These are phyloP conservation scores for Hypolimnas misippus DNA, from an alignment of 2,888 invertebrate species.

Conservation along the genomic window DNA sequence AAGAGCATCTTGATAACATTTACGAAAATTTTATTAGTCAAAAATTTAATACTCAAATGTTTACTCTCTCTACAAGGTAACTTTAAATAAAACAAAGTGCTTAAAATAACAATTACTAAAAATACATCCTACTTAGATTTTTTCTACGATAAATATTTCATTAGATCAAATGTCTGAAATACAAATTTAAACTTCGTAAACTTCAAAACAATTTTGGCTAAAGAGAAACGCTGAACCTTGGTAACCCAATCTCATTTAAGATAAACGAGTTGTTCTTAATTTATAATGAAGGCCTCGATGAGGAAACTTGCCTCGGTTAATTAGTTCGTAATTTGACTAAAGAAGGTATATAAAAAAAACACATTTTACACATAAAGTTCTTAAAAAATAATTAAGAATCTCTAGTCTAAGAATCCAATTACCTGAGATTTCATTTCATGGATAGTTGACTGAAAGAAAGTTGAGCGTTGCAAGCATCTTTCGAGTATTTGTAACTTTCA, in stretches of 20 bases:
- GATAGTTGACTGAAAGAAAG: slow-evolving; percentile 33
- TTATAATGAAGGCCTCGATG: slow-evolving; percentile 48
- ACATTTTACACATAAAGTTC: slow-evolving; percentile 10
- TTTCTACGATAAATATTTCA: slow-evolving; percentile 17
- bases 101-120: no score
- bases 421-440: slow-evolving; percentile 38
- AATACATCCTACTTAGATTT: no score
- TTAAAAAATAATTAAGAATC: slow-evolving; percentile 27
- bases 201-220: slow-evolving; percentile 34
- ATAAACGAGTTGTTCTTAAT: slow-evolving; percentile 50
- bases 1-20: no score
- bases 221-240: slow-evolving; percentile 33
- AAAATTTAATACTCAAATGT: no score
- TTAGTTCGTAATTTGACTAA: slow-evolving; percentile 51
- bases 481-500: slow-evolving; percentile 33
- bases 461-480: slow-evolving; percentile 37
- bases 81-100: background rate
- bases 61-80: background rate
- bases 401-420: slow-evolving; percentile 34
- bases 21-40: no score
- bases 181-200: slow-evolving; percentile 28
- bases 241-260: slow-evolving; percentile 50
- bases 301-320: slow-evolving; percentile 52
- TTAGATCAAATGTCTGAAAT: slow-evolving; percentile 17
- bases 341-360: slow-evolving; percentile 33